Percentiles rank a stretch among this genome's conserved stretches.
Evolutionary conservation across 2,113 vertebrate species (phyloP).

Genomic region (Lepus europaeus): DNA sequence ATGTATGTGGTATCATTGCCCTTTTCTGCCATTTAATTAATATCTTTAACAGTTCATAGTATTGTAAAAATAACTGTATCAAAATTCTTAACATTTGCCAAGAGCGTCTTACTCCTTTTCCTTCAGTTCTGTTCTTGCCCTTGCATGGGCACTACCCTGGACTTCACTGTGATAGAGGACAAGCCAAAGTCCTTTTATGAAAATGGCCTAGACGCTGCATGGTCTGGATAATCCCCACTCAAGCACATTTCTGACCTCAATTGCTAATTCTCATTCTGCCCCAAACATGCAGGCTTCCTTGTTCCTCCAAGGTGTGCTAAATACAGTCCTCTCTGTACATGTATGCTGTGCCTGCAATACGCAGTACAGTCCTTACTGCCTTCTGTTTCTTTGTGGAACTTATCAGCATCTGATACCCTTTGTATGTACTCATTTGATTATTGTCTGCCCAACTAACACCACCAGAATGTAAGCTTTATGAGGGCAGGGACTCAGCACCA

Average conservation of each 20-base stretch:
- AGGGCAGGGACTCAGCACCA: not conserved
- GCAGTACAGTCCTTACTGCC: not conserved
- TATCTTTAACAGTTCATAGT: not conserved
- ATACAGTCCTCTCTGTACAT: not conserved
- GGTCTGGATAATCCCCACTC: not conserved
- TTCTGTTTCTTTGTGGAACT: not conserved
- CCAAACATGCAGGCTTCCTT: not conserved
- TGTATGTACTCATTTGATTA: not conserved
- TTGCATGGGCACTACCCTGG: not conserved
- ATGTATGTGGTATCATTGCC: not conserved
- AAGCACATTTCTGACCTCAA: not conserved
- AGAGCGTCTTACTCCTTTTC: not conserved
- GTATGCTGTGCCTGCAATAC: too few species aligned
- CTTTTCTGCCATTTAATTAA: conserved; percentile 1
- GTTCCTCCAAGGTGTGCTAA: not conserved
- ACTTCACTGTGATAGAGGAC: not conserved
- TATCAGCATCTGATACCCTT: not conserved
- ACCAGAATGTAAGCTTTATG: conserved; percentile 24
- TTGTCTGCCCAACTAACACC: not conserved
- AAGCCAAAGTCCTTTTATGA: conserved; percentile 31
- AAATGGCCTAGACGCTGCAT: not conserved
- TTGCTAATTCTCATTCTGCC: not conserved
- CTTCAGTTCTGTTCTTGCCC: not conserved
- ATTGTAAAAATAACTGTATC: not conserved
- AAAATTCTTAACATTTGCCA: conserved; percentile 12